These are phyloP conservation scores for Drymodes brunneopygia DNA, from an alignment of 2,113 vertebrate species.

Conservation along the genomic window DNA sequence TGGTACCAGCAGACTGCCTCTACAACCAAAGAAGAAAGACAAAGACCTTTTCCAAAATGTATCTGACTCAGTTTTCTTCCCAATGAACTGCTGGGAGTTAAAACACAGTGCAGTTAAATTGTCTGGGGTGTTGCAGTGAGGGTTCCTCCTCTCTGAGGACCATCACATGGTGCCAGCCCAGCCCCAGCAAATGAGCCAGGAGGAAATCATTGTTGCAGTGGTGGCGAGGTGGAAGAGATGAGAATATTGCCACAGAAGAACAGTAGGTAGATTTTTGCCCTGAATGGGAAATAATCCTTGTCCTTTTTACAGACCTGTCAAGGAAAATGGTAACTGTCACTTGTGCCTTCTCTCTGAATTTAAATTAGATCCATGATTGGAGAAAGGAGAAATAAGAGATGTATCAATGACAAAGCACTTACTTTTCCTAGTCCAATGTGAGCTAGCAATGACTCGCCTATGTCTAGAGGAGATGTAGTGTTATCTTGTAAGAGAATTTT, in stretches of 20 bases:
- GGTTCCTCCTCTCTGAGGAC: accelerated
- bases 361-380: not conserved
- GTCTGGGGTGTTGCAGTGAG: not conserved
- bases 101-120: not conserved
- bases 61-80: not conserved
- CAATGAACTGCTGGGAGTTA: not conserved
- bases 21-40: not conserved
- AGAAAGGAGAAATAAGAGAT: not conserved
- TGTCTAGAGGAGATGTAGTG: not conserved
- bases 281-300: not conserved
- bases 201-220: not conserved
- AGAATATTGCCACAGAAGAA: not conserved
- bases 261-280: not conserved
- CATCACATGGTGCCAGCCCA: not conserved
- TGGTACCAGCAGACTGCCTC: not conserved
- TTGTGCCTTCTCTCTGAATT: not conserved
- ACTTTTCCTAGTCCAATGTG: not conserved
- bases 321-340: not conserved
- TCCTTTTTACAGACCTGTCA: not conserved
- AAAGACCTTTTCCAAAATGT: not conserved
- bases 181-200: not conserved
- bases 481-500: not conserved
- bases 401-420: not conserved
- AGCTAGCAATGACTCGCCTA: not conserved
- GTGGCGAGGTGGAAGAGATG: not conserved